Base-by-base conservation (phyloP, 2,797 vertebrate species). In the Gastrophryne carolinensis region DNA sequence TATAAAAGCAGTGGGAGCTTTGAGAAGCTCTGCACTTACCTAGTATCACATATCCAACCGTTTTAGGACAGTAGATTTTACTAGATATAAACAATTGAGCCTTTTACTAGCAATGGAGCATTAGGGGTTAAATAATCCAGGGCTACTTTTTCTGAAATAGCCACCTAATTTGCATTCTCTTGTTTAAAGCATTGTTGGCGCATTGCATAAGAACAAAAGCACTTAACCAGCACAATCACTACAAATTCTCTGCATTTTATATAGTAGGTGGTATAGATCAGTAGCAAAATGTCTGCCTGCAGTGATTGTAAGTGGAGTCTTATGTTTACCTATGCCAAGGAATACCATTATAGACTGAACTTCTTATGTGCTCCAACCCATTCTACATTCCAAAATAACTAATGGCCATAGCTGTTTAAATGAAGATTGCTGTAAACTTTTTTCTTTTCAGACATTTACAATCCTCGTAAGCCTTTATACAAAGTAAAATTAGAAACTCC, bases 151-250 rank as follows among this genome's bases (percentile, higher is more conserved):
- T 39, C 39, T n/a, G n/a, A 57, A 17, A 15, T 58, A 11, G 32
- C 37, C 5, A 50, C 41, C 9, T 27, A 29, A 68, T 75, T 75
- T 75, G 30, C 65, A 68, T 75, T 69, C 64, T 41, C 32, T 62
- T 61, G 54, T 75, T 67, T 30, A 50, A 56, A 26, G 54, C 30
- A 49, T 75, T 75, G 72, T 60, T 26, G 11, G 13, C 44, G 29
- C 12, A 62, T 61, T 75, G 56, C 73, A 61, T 61, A 37, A 8
- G 23, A 37, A 75, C 64, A 75, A 75, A 61, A 62, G 64, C 21
- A 26, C 21, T 61, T 35, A 56, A n/a, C 17, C 26, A 37, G 17
- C 19, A 60, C 41, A 67, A 58, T 75, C 37, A 60, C 50, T 37
- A 58, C 15, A 41, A 58, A 21, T 35, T 37, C 54, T 70, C 17